These are phyloP conservation scores for Mesocentrotus franciscanus DNA, from an alignment of 53 echinoderm and acorn worm genomes.

Conservation along the genomic window DNA sequence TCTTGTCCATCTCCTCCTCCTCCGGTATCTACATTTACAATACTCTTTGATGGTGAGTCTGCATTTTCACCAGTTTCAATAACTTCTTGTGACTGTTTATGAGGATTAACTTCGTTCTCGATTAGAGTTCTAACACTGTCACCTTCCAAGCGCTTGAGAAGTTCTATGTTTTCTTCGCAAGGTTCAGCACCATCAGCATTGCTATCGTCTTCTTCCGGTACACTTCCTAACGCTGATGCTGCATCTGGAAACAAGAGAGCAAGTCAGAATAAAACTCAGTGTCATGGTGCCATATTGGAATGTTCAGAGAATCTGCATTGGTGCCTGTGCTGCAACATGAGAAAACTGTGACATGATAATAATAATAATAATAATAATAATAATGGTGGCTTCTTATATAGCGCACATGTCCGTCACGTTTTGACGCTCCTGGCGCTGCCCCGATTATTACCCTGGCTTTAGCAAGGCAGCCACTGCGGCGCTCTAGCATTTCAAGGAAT, in stretches of 20 bases:
- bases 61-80: background rate
- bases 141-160: conserved; percentile 15
- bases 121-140: conserved; percentile 46
- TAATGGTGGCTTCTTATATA: no score
- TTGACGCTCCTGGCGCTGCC: no score
- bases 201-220: conserved; percentile 5
- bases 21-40: background rate
- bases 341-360: no score
- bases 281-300: background rate
- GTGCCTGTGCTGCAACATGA: no score
- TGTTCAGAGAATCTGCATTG: no score
- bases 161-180: background rate
- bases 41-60: background rate
- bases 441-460: no score
- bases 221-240: background rate
- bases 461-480: no score
- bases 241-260: background rate
- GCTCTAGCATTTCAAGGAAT: no score
- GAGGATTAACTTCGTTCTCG: conserved; percentile 7
- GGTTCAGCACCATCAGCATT: background rate
- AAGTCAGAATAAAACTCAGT: background rate
- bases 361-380: no score
- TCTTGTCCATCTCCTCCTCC: background rate
- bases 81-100: conserved; percentile 17
- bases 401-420: no score